A percentile compares a stretch with the other conserved stretches of the same genome.
Evolutionary conservation across 2,888 invertebrate species (phyloP).

Genomic region (Xanthia icteritia): DNA sequence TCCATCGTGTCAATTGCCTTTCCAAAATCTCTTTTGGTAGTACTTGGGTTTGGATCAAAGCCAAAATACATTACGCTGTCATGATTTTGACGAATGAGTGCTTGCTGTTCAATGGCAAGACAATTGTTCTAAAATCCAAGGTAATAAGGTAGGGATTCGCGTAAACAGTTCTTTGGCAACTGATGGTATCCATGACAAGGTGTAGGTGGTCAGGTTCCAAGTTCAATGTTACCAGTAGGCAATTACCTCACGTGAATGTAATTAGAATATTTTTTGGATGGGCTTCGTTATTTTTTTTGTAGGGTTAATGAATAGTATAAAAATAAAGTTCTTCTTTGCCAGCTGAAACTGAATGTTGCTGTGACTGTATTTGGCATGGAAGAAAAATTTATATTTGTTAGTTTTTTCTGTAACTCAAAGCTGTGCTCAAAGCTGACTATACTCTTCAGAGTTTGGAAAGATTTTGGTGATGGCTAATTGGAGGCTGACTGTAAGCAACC

Average conservation of each 20-base stretch:
- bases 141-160: conserved; percentile 57
- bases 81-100: conserved; percentile 61
- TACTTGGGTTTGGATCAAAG: conserved; percentile 73
- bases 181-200: conserved; percentile 39
- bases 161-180: conserved; percentile 48
- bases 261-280: conserved; percentile 73
- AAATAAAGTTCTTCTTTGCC: conserved; percentile 20
- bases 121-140: conserved; percentile 59
- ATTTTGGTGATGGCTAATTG: not conserved
- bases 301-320: conserved; percentile 45
- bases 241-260: conserved; percentile 78
- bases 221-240: conserved; percentile 82
- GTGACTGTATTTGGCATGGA: conserved; percentile 19
- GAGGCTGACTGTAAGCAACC: not conserved
- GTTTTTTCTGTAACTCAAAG: not conserved
- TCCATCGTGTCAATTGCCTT: conserved; percentile 51
- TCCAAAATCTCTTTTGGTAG: conserved; percentile 63
- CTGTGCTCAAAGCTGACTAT: not conserved
- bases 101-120: conserved; percentile 53
- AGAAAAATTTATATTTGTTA: not conserved
- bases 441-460: not conserved
- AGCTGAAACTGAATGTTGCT: conserved; percentile 4
- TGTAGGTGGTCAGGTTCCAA: conserved; percentile 77
- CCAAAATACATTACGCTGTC: conserved; percentile 74
- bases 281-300: conserved; percentile 41